Evolutionary conservation across 2,113 vertebrate genomes (phyloP).

Genomic region (Varanus salvator): DNA sequence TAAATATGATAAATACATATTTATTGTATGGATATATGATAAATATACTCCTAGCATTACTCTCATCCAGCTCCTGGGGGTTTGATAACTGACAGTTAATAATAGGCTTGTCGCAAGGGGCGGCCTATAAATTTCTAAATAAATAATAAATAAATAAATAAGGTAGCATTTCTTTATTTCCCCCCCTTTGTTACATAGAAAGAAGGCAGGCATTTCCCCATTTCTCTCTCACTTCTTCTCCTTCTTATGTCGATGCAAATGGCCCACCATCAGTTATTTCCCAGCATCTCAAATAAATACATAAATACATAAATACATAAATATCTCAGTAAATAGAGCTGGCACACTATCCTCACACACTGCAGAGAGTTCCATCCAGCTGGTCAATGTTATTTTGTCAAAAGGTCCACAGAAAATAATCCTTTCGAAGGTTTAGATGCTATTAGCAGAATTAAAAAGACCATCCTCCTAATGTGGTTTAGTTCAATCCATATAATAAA

Average conservation of each 20-base stretch:
- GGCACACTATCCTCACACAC: neutral
- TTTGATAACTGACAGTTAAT: neutral
- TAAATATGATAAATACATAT: neutral
- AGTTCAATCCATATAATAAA: conserved; percentile 35
- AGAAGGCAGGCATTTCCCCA: neutral
- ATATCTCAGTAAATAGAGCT: neutral
- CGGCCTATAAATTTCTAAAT: too few relatives aligned
- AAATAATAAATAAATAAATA: too few relatives aligned
- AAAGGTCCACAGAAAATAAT: conserved; percentile 50
- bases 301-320: too few relatives aligned
- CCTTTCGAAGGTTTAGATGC: conserved; percentile 32
- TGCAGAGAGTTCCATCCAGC: neutral
- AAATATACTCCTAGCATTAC: neutral
- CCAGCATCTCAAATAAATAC: neutral
- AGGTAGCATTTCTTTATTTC: neutral
- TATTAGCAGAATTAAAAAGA: conserved; percentile 38
- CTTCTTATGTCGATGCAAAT: neutral
- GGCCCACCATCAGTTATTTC: neutral
- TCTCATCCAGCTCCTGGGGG: neutral
- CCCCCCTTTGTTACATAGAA: neutral
- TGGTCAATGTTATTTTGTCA: conserved; percentile 30
- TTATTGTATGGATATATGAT: too few relatives aligned
- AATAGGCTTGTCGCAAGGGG: too few relatives aligned
- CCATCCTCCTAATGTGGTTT: conserved; percentile 27
- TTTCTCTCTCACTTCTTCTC: too few relatives aligned